phyloP scores from a whole-genome alignment of 2,113 vertebrate species.

The Spea multiplicata region DNA sequence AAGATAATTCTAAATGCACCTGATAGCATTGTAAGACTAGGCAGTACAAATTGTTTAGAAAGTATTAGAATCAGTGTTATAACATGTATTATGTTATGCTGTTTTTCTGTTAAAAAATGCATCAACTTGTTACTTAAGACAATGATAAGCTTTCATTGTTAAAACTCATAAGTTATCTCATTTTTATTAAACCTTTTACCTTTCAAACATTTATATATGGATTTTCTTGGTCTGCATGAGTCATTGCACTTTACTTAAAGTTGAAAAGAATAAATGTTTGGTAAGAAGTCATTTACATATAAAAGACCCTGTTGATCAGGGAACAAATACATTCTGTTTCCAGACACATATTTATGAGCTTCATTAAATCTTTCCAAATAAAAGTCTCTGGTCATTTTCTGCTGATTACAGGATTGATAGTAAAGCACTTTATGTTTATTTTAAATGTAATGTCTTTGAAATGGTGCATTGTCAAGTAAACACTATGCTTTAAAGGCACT shows the following conservation, averaged over 20 bases:
- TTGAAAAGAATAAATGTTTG: constrained; percentile 43
- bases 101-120: neutral
- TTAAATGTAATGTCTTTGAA: constrained; percentile 42
- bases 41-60: no score
- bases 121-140: constrained; percentile 12
- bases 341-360: constrained; percentile 47
- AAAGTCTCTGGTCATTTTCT: constrained; percentile 44
- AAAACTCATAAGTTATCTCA: constrained; percentile 30
- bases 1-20: no score
- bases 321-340: constrained; percentile 40
- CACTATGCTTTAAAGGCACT: constrained; percentile 32
- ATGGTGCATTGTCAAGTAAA: constrained; percentile 30
- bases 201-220: constrained; percentile 39
- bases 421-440: constrained; percentile 41
- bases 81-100: no score
- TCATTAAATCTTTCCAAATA: constrained; percentile 45
- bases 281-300: constrained; percentile 40
- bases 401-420: constrained; percentile 39
- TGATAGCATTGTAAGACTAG: no score
- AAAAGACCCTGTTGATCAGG: constrained; percentile 42
- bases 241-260: constrained; percentile 40
- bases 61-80: no score
- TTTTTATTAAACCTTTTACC: constrained; percentile 35
- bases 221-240: constrained; percentile 34
- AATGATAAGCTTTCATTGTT: constrained; percentile 7